phyloP scores from a whole-genome alignment of 2,113 vertebrate genomes.

The Dryoscopus gambensis region DNA sequence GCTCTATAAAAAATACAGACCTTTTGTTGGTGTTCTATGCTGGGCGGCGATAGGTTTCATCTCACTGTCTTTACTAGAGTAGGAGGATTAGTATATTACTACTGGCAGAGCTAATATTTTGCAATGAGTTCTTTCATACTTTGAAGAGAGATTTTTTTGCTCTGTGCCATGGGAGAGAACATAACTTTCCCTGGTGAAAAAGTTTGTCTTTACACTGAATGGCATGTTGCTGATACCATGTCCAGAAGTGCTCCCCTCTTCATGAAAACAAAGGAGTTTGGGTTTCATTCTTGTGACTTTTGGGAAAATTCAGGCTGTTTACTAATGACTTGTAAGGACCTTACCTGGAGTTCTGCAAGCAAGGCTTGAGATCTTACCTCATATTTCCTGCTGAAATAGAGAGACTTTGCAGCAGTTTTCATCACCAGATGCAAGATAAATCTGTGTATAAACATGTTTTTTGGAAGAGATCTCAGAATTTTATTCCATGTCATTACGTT shows the following conservation, averaged over 20 bases:
- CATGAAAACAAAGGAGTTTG: neutral
- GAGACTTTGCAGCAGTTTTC: neutral
- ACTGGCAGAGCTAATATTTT: neutral
- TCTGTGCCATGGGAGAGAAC: neutral
- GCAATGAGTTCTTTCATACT: neutral
- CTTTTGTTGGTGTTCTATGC: neutral
- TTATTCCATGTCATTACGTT: neutral
- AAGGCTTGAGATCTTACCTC: neutral
- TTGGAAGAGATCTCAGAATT: neutral
- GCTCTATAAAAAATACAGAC: neutral
- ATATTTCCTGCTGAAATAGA: neutral
- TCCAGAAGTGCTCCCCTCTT: neutral
- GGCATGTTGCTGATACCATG: rapidly evolving
- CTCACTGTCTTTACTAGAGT: neutral
- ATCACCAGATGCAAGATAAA: neutral
- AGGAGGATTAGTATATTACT: neutral
- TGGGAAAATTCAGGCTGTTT: neutral
- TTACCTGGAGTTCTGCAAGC: neutral
- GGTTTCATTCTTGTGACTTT: neutral
- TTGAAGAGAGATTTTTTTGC: neutral
- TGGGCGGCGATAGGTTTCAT: rapidly evolving
- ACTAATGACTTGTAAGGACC: neutral
- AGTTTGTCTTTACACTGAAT: neutral
- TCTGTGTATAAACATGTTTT: neutral
- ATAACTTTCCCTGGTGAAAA: neutral